phyloP scores from a whole-genome alignment of 1,140 invertebrate species.

The Aphaenogaster ashmeadi region DNA sequence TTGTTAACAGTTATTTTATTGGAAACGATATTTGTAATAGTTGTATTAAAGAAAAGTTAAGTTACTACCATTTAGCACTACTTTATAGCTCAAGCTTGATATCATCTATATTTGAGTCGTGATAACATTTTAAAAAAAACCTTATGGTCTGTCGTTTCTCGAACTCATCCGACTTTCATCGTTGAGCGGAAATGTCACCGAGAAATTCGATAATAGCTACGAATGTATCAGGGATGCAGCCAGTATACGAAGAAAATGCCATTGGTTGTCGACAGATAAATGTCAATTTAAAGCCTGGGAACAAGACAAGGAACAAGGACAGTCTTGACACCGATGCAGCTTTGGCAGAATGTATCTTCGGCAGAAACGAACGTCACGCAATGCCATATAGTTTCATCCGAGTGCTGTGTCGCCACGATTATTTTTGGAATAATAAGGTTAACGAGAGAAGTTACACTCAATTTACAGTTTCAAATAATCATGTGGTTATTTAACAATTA shows the following conservation, averaged over 20 bases:
- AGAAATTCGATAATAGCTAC: slow-evolving; percentile 54
- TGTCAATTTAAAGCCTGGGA: slow-evolving; percentile 50
- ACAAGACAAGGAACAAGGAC: slow-evolving; percentile 27
- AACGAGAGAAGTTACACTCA: slow-evolving; percentile 30
- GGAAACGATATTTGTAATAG: background rate
- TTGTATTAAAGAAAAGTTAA: background rate
- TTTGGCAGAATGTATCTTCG: slow-evolving; percentile 1
- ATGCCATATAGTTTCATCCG: slow-evolving; percentile 5
- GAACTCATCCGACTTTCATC: slow-evolving; percentile 16
- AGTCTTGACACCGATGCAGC: background rate
- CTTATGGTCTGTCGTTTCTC: background rate
- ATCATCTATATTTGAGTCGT: background rate
- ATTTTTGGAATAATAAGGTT: slow-evolving; percentile 11
- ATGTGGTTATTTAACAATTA: background rate
- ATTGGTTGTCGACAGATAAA: slow-evolving; percentile 47
- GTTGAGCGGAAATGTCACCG: slow-evolving; percentile 20
- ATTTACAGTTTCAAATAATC: slow-evolving; percentile 6
- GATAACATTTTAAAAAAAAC: slow-evolving; percentile 39
- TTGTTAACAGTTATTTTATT: background rate
- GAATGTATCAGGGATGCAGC: background rate
- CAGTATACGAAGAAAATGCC: background rate
- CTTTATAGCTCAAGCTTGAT: background rate
- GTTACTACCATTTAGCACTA: background rate
- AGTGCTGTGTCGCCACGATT: background rate
- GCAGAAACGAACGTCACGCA: slow-evolving; percentile 11